Base-by-base conservation (phyloP, 2,888 invertebrate species). In the Linnaemya vulpina region DNA sequence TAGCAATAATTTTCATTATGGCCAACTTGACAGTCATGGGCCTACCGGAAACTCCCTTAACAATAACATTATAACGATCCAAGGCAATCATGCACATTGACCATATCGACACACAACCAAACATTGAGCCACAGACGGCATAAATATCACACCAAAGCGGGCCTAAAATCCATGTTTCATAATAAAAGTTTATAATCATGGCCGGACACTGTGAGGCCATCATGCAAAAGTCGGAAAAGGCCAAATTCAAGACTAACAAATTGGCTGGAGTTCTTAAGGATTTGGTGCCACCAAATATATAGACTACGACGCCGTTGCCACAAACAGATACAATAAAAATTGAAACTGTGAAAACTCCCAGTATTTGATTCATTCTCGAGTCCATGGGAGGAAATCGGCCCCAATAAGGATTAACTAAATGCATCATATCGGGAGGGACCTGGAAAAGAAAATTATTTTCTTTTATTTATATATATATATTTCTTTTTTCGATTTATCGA, bases 21-120 rank as follows among this genome's bases (percentile, higher is more conserved):
- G 93, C 94, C 87, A 92, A 92, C 81, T 92, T 93, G 55, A 93
- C 93, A 3, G 94, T 94, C 88, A 94, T 91, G 22, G 94, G 94
- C 58, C 92, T 93, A 1, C 93, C 94, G 0, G 93, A 90, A 87
- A 95, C 92, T 87, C 97, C 96, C 91, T 96, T 97, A 22, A 97
- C 97, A 90, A 98, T 98, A 75, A 98, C 97, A 91, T 97, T 97
- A 94, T 97, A 98, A 86, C 98, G 94, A 91, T 98, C 98, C 89
- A 97, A 94, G 75, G 97, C 96, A 89, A 98, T 97, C 94, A 96
- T 95, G 1, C 96, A 96, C 96, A 98, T 96, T 15, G 97, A 96
- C 96, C 97, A 97, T 90, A 98, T 98, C 83, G 97, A 97, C 87
- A 94, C 94, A 90, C 97, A 96, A 84, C 98, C 98, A 90, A 96